Evolutionary conservation across 2,888 invertebrate species (phyloP).

Genomic region (Caenorhabditis virilis): DNA sequence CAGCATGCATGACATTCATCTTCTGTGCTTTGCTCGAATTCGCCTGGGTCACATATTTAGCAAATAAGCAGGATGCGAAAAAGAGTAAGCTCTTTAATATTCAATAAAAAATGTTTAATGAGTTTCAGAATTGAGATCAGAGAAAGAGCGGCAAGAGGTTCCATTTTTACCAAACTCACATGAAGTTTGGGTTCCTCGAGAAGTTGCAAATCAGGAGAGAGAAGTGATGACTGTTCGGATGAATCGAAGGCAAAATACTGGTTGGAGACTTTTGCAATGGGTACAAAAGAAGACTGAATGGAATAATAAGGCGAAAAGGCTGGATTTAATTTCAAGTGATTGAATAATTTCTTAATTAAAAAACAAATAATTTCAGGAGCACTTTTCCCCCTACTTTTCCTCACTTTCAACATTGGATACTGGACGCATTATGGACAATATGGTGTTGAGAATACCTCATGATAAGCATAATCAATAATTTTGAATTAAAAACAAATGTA

Average conservation of each 20-base stretch:
- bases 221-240: slow-evolving; percentile 43
- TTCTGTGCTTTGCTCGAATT: slow-evolving; percentile 93
- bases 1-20: slow-evolving; percentile 86
- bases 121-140: neutral
- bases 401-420: slow-evolving; percentile 51
- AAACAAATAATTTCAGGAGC: slow-evolving; percentile 25
- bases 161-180: slow-evolving; percentile 30
- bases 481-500: too few species aligned
- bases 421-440: slow-evolving; percentile 52
- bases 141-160: slow-evolving; percentile 14
- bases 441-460: slow-evolving; percentile 9
- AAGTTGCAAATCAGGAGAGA: slow-evolving; percentile 44
- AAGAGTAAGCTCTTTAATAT: slow-evolving; percentile 4
- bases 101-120: neutral
- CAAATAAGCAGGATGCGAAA: slow-evolving; percentile 49
- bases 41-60: slow-evolving; percentile 87
- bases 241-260: slow-evolving; percentile 28
- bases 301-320: slow-evolving; percentile 60
- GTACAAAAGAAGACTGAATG: slow-evolving; percentile 53
- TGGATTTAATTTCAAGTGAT: slow-evolving; percentile 60
- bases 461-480: too few species aligned
- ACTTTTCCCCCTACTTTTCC: slow-evolving; percentile 57
- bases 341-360: neutral
- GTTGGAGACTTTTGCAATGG: slow-evolving; percentile 50
- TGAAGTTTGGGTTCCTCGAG: slow-evolving; percentile 46